Evolutionary conservation across 2,888 invertebrate species (phyloP).

Genomic region (Norana najaformis): DNA sequence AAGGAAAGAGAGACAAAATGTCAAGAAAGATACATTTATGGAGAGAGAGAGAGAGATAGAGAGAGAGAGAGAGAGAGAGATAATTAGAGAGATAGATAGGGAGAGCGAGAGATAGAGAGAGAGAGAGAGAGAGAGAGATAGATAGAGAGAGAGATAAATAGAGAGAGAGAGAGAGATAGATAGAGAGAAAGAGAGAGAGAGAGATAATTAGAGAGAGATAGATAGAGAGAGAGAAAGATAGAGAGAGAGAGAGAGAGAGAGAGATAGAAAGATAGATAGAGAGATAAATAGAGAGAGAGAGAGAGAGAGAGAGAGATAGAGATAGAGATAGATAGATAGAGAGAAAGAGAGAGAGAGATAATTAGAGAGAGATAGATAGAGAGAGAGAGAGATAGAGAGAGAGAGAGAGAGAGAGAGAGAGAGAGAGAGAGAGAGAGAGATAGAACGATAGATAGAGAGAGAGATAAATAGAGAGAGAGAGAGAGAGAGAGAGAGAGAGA

Average conservation of each 20-base stretch:
- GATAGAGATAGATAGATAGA: not conserved
- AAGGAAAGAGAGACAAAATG: not conserved
- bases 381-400: slow-evolving; percentile 26
- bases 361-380: not conserved
- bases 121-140: not conserved
- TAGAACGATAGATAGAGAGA: not conserved
- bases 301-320: too few species aligned
- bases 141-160: too few species aligned
- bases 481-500: too few species aligned
- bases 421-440: not conserved
- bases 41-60: not conserved
- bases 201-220: not conserved
- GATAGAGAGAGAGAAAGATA: slow-evolving; percentile 7
- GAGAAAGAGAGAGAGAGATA: not conserved
- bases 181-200: not conserved
- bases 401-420: slow-evolving; percentile 36
- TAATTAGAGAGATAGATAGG: not conserved
- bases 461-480: too few species aligned
- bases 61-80: not conserved
- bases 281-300: too few species aligned
- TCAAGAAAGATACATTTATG: not conserved
- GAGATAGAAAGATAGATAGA: not conserved
- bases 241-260: slow-evolving; percentile 37
- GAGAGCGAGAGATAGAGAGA: not conserved
- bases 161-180: not conserved